A percentile compares a stretch with the other conserved stretches of the same genome.
Evolutionary conservation across 2,797 vertebrate genomes (phyloP).

Genomic region (Manis javanica): DNA sequence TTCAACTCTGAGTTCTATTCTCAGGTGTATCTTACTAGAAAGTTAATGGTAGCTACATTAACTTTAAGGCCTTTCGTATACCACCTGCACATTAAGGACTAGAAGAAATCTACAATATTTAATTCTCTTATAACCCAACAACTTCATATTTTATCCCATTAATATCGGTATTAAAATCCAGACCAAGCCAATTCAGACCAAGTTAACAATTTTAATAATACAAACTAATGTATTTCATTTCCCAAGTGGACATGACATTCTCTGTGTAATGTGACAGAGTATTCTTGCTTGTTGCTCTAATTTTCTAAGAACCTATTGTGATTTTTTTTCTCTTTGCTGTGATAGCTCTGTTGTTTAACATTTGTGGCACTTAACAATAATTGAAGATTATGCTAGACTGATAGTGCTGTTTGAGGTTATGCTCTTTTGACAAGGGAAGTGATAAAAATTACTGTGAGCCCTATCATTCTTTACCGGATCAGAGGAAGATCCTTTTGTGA

Average conservation of each 20-base stretch:
- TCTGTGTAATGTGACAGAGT: not conserved
- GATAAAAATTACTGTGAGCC: not conserved
- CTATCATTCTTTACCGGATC: not conserved
- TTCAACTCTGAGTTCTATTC: not conserved
- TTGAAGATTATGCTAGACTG: not conserved
- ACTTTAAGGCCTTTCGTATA: not conserved
- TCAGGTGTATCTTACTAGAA: not conserved
- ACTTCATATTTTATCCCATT: not conserved
- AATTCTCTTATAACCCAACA: not conserved
- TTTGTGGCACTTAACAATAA: not conserved
- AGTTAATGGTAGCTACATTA: not conserved
- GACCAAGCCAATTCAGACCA: too few species aligned
- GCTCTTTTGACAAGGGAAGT: not conserved
- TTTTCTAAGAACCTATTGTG: not conserved
- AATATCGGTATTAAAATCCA: not conserved
- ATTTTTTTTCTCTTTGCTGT: not conserved
- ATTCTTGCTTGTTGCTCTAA: not conserved
- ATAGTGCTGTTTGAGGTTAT: not conserved
- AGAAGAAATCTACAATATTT: not conserved
- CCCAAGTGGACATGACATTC: not conserved
- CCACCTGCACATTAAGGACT: not conserved
- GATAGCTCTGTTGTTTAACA: not conserved
- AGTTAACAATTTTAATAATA: not conserved
- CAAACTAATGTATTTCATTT: not conserved
- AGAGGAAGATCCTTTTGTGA: constrained; percentile 20